Evolutionary conservation across 2,797 vertebrate genomes (phyloP), one percentile per base, ranked within the genome.

Genomic region (Phyllotis vaccarum): DNA sequence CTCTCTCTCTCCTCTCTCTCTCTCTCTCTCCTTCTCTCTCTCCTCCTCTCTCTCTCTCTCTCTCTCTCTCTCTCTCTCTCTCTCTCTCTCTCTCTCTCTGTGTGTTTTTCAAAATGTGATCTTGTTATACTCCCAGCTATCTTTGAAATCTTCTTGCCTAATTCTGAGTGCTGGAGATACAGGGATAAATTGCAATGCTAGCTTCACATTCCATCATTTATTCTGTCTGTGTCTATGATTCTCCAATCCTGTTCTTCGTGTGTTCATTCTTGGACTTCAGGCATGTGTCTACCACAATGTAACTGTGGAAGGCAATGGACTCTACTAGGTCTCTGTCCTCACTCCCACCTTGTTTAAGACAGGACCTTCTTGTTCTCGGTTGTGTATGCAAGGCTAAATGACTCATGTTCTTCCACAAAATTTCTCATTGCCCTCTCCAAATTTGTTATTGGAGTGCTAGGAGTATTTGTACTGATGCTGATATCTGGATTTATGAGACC

Each of bases 11-110:
- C n/a, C n/a, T 3, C 29, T 17, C 21, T 1, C 4, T 21, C 1
- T 1, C 16, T 29, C 6, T 6, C 6, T 43, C 11, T 0, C 80
- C 29, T 31, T 13, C 37, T 2, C 16, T 3, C n/a, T 1, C 16
- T 2, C 22, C 17, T 43, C 24, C 56, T 31, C 43, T 0, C 22
- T 10, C 43, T 3, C 24, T 11, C 17, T 29, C 21, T 2, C 13
- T 2, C 6, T 11, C 10, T n/a, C 56, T 2, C 49, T 24, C 58
- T 9, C 10, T 24, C 37, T 10, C 2, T 37, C n/a, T n/a, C n/a
- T 34, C 29, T 16, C 34, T 29, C 56, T 40, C 19, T 29, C 1
- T 58, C 27, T 19, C 22, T 80, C 37, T 1, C 21, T 12, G n/a
- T 21, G 6, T 13, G 54, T 64, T 64, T 85, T 68, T 34, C 2